A percentile compares a stretch with the other conserved stretches of the same genome.
Conservation (phyloP, 2,888 invertebrate species). For the Suillia variegata region DNA sequence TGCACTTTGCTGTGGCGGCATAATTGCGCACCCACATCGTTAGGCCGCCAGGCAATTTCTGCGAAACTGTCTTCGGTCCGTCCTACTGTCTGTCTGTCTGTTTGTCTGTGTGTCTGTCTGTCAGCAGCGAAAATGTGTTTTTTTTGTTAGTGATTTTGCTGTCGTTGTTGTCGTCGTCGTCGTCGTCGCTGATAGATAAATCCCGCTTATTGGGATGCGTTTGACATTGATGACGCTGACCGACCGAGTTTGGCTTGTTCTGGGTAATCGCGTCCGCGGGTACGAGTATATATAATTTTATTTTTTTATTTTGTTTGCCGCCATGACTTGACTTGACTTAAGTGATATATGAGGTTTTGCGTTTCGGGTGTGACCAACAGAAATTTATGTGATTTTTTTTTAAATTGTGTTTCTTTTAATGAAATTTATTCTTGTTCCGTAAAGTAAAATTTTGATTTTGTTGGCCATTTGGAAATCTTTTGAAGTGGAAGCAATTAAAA, state of each 20-base stretch:
- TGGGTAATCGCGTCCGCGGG: neutral
- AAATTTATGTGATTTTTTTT: no score
- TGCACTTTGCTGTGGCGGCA: slow-evolving; percentile 25
- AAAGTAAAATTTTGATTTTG: no score
- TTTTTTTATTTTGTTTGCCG: no score
- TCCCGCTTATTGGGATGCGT: neutral
- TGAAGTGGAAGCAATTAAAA: neutral
- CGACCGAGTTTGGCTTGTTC: neutral
- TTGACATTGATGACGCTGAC: neutral
- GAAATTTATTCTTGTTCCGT: no score
- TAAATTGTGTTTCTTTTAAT: neutral
- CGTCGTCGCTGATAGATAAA: no score
- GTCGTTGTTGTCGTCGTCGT: no score
- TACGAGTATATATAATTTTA: no score
- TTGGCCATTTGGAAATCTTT: neutral
- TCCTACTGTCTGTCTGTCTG: neutral
- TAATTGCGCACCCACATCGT: slow-evolving; percentile 32
- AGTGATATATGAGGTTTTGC: no score
- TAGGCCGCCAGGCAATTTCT: neutral
- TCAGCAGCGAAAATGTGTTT: neutral
- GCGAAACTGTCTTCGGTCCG: neutral
- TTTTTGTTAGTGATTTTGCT: no score
- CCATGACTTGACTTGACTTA: neutral
- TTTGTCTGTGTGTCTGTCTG: neutral
- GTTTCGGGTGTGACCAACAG: neutral